Base-by-base conservation (phyloP, 2,888 invertebrate genomes). In the Tetramorium bicarinatum region DNA sequence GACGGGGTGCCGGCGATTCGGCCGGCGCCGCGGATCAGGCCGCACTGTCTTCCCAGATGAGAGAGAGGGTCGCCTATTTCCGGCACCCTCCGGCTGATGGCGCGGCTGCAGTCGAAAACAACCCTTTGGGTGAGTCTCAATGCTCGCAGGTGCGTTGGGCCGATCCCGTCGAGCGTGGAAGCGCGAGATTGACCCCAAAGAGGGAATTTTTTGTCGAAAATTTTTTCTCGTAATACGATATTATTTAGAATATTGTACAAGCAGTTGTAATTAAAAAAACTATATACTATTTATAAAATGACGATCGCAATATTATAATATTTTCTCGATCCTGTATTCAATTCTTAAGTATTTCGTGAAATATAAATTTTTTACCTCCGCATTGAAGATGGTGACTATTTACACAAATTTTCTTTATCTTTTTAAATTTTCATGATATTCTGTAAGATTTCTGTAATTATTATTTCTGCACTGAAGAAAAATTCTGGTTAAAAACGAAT, bases 11-110 rank as follows among this genome's bases (percentile, higher is more conserved):
- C 77, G 67, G 72, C 47, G 75, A 72, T 85, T 91, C 85, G 81
- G 86, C 91, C 92, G 90, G 91, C 90, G 87, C 91, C 93, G 93
- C 93, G 93, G 93, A 93, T 93, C 92, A 91, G 92, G 91, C 93
- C 94, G 92, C 93, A 94, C 94, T 94, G 94, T 89, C 91, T 89
- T 89, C 87, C 66, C 83, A 83, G 87, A 83, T 62, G 85, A 86
- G 83, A 77, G 64, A 64, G 67, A 71, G 29, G 85, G 85, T 34
- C 25, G 79, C 34, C 59, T 80, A 47, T 44, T 92, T 86, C 83
- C 41, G 7, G 74, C 83, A 87, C 69, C 81, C 47, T 84, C 90
- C 90, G 84, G 84, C 18, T 62, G 69, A 89, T 71, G 92, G 93
- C 93, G 93, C 92, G 87, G 83, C 88, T 80, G 83, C 77, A 90